Percentiles rank a stretch among this genome's conserved stretches.
Conservation (phyloP, 2,797 vertebrate species). For the Chanos chanos region DNA sequence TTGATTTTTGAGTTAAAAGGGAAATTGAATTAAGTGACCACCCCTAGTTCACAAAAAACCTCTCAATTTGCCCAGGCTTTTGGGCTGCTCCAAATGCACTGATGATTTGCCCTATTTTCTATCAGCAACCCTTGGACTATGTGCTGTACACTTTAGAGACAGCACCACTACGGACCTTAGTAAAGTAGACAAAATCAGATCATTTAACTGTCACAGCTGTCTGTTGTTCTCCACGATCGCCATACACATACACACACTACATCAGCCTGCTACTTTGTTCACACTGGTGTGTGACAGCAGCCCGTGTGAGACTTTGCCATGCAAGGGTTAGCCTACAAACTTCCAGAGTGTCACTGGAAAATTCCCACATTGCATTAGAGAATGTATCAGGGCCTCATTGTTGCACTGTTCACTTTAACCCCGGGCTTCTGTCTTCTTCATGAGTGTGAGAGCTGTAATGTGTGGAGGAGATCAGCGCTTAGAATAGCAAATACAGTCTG, state of each 20-base stretch:
- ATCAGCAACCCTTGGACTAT: neutral
- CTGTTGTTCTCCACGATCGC: too few species aligned
- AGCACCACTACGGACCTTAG: too few species aligned
- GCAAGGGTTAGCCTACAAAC: constrained; percentile 19
- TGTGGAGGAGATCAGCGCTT: too few species aligned
- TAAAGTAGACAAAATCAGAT: too few species aligned
- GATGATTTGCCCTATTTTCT: neutral
- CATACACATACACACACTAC: constrained; percentile 41
- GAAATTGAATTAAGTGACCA: constrained; percentile 20
- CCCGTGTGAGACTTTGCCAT: constrained; percentile 41
- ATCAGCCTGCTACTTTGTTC: constrained; percentile 52
- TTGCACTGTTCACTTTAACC: too few species aligned
- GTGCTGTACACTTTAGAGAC: neutral
- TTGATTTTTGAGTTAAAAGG: constrained; percentile 57
- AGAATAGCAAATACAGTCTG: too few species aligned
- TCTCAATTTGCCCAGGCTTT: neutral
- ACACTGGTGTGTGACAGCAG: constrained; percentile 45
- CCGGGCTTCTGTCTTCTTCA: too few species aligned
- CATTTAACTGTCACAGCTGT: too few species aligned
- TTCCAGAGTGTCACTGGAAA: constrained; percentile 20
- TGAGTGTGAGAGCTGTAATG: too few species aligned
- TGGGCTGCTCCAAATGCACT: neutral
- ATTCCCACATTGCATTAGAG: neutral
- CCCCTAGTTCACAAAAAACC: neutral
- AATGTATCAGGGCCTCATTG: neutral